phyloP scores from a whole-genome alignment of 2,113 vertebrate species.

The Salvelinus fontinalis region DNA sequence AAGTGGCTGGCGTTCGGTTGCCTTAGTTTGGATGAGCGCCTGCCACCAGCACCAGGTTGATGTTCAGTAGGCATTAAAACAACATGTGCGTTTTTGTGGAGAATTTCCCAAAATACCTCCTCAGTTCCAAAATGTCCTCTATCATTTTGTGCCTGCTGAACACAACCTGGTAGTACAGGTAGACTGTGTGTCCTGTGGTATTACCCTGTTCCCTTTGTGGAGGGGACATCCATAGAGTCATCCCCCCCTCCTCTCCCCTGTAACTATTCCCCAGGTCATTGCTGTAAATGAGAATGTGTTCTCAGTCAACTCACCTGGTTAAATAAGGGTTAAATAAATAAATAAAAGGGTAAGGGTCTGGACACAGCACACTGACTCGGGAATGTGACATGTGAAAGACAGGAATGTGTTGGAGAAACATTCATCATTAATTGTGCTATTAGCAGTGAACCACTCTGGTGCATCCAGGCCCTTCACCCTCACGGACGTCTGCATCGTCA shows the following conservation, averaged over 20 bases:
- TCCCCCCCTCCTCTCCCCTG: too few relatives aligned
- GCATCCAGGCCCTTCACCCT: constrained; percentile 30
- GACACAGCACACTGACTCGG: not conserved
- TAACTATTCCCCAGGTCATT: too few relatives aligned
- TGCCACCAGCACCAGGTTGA: too few relatives aligned
- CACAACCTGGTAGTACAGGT: not conserved
- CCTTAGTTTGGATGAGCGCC: constrained; percentile 9
- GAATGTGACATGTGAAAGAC: not conserved
- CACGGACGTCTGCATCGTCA: constrained; percentile 30
- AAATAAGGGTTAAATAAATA: too few relatives aligned
- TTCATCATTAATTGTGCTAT: too few relatives aligned
- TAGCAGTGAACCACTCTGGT: not conserved
- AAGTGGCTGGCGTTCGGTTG: constrained; percentile 30
- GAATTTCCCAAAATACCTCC: too few relatives aligned
- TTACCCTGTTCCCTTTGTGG: constrained; percentile 46
- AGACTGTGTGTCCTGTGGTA: constrained; percentile 15
- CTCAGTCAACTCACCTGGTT: too few relatives aligned
- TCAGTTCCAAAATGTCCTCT: too few relatives aligned
- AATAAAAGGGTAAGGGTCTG: not conserved
- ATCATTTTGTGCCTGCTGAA: too few relatives aligned
- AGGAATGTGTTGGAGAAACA: constrained; percentile 15
- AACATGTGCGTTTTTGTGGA: too few relatives aligned
- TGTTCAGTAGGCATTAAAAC: too few relatives aligned
- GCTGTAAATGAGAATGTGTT: too few relatives aligned
- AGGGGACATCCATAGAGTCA: constrained; percentile 15